A percentile compares a stretch with the other conserved stretches of the same genome.
Evolutionary conservation across 2,797 vertebrate species (phyloP).

Genomic region (Gymnocypris eckloni): DNA sequence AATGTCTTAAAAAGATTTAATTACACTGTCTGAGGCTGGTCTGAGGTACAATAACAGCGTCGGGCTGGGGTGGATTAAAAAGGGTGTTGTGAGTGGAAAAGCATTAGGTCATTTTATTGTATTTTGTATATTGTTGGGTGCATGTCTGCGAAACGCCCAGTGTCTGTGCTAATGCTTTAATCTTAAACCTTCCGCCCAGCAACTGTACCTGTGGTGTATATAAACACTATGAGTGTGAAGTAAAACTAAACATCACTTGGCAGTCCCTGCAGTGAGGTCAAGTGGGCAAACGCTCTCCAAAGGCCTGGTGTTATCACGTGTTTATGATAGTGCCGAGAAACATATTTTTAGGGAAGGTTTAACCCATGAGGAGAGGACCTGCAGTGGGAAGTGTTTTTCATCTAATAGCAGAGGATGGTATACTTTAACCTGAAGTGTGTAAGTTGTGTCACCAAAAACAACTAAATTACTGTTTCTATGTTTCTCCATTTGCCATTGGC

Average conservation of each 20-base stretch:
- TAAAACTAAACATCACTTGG: not conserved
- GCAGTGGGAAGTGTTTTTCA: not conserved
- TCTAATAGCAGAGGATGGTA: not conserved
- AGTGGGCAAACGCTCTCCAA: conserved; percentile 3
- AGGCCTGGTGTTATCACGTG: not conserved
- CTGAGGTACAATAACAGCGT: conserved; percentile 30
- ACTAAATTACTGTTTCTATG: conserved; percentile 4
- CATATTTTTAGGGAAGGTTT: not conserved
- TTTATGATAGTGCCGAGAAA: conserved; percentile 17
- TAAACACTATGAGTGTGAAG: conserved; percentile 6
- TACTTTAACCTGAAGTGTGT: not conserved
- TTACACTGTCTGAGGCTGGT: conserved; percentile 37
- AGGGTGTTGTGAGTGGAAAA: conserved; percentile 27
- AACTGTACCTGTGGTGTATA: conserved; percentile 33
- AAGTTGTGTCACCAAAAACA: not conserved
- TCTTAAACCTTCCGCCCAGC: not conserved
- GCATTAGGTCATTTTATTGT: conserved; percentile 47
- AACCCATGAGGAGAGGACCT: not conserved
- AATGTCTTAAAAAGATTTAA: conserved; percentile 18
- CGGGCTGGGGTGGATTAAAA: conserved; percentile 1
- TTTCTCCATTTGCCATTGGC: not conserved
- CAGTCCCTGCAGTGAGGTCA: conserved; percentile 5
- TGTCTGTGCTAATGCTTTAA: conserved; percentile 20
- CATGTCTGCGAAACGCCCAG: conserved; percentile 27
- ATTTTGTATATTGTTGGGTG: conserved; percentile 31